These are phyloP conservation scores for Drosophila ercepeae DNA, from an alignment of 1,140 invertebrate species.

Conservation along the genomic window DNA sequence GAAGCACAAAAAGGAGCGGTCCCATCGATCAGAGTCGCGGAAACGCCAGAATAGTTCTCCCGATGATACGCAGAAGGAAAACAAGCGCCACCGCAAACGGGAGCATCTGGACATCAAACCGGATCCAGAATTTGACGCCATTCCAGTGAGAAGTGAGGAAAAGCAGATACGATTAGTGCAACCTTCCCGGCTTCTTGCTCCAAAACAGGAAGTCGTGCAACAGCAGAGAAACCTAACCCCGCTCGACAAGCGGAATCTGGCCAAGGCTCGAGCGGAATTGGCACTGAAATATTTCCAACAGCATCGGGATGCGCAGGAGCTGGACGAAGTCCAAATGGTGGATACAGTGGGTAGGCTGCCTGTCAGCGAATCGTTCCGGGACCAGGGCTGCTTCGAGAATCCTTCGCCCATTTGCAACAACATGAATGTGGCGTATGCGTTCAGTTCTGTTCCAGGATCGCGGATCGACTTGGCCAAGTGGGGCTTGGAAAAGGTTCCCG, in stretches of 20 bases:
- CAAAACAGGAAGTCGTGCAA: neutral
- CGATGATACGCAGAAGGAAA: neutral
- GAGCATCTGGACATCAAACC: neutral
- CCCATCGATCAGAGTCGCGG: conserved; percentile 1
- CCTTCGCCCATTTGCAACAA: conserved; percentile 61
- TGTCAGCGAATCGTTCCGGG: conserved; percentile 7
- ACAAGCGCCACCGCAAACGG: neutral
- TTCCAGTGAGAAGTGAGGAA: conserved; percentile 7
- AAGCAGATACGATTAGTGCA: conserved; percentile 11
- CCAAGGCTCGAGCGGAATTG: conserved; percentile 21
- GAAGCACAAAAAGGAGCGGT: conserved; percentile 39
- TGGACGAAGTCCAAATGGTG: conserved; percentile 43
- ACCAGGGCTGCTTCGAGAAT: conserved; percentile 41
- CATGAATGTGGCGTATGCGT: conserved; percentile 57
- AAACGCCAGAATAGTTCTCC: conserved; percentile 22
- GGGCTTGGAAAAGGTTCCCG: conserved; percentile 49
- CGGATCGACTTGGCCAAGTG: conserved; percentile 47
- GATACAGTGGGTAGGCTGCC: conserved; percentile 51
- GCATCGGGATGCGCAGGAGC: conserved; percentile 1
- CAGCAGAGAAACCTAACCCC: neutral
- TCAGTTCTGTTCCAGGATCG: conserved; percentile 47
- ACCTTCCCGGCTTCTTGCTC: neutral
- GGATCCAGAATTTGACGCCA: neutral
- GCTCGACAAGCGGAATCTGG: conserved; percentile 26
- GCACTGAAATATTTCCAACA: conserved; percentile 10